Base-by-base conservation (phyloP, 2,113 vertebrate species). In the Pao palembangensis region DNA sequence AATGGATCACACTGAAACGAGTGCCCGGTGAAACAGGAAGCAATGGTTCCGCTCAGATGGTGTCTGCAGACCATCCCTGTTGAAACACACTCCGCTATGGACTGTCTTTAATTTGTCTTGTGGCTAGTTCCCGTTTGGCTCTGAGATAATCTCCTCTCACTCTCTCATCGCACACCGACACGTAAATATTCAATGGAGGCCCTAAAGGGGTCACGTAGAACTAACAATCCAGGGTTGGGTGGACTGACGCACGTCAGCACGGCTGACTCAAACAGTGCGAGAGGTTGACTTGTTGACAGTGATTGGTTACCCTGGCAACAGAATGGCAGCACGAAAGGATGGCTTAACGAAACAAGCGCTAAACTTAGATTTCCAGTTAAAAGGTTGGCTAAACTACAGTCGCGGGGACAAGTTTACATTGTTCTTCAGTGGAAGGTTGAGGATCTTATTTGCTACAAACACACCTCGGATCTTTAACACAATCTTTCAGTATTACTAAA, bases 181-280 rank as follows among this genome's bases (percentile, higher is more conserved):
- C 16, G 31, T 17, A 41, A 16, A 17, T 2, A 28, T 46, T 55
- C 20, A 53, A 18, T 38, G 21, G 15, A 31, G 10, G 44, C 25
- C 25, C 25, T 28, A 4, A 5, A 5, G 6, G 25, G 25, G 5
- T 28, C 23, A 17, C 0, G 3, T 19, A 53, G 15, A 16, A 17
- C 41, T 2, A 1, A 11, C 49, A 86, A 87, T 86, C 82, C 81
- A 75, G 46, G 2, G 0, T 16, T 61, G 84, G 87, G 85, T 76
- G 80, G 61, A 55, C 51, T 55, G 42, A 18, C 28, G 6, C 25
- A 4, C 56, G 8, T 75, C 62, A 65, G n/a, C 16, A 5, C 1
- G 0, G 66, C 64, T 84, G 67, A 79, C 74, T 71, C 55, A 68
- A 76, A 69, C 15, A 0, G 38, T 62, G 47, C n/a, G n/a, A 23